Evolutionary conservation across 2,797 vertebrate species (phyloP), one percentile per base, ranked within the genome.

Genomic region (Acanthurus tractus): DNA sequence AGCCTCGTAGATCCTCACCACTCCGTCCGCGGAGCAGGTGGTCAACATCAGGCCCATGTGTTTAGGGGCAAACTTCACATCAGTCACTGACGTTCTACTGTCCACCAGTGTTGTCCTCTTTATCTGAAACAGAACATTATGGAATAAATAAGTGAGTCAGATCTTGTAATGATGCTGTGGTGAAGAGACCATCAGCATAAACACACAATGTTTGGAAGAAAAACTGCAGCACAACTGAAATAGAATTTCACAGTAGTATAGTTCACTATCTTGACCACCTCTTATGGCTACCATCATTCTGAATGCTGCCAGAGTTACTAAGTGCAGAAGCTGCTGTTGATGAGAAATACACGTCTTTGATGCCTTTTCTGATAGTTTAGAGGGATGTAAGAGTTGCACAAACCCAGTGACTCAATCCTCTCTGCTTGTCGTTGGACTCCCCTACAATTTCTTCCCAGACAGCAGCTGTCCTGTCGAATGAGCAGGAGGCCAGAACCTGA

Each of bases 381-480:
- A 34, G 8, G 4, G 10, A 22, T 34, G 23, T 6, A 1, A 6
- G 0, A 34, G 46, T n/a, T 59, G 49, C 13, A 87, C 96, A 93
- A 45, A 99, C 98, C 98, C 98, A 99, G 82, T 99, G 98, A 91
- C 98, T 99, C 86, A 98, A 96, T 66, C 97, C 97, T 67, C 97
- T 96, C 73, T 99, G 97, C 92, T 99, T 99, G 92, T 99, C 98
- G 36, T 99, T 99, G 38, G 98, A 99, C 74, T 99, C 98, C n/a
- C 98, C 98, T 1, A 99, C 98, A 62, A 99, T 99, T 94, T 99
- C 98, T 92, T 99, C 98, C 98, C 98, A 99, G 0, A 99, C 97
- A 6, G 97, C 98, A 49, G 98, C 98, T 25, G 98, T 99, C 89
- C 98, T 95, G 36, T 99, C 98, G 63, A 99, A 99, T 2, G 98